Percentiles rank a stretch among this genome's conserved stretches.
phyloP scores from a whole-genome alignment of 2,113 vertebrate genomes.

The Ptyas mucosa region DNA sequence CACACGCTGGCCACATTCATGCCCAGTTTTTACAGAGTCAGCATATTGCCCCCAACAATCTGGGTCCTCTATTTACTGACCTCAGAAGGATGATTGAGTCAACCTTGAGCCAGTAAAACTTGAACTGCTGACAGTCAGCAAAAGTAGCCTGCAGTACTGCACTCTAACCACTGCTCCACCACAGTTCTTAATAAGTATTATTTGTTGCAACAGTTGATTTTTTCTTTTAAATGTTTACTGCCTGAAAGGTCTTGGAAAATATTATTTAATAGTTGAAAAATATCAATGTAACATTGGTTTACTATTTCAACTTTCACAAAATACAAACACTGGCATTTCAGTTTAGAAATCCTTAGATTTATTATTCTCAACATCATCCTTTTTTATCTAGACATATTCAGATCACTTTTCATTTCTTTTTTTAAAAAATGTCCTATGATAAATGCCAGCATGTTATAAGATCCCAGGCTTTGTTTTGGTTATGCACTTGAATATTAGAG shows the following conservation, averaged over 20 bases:
- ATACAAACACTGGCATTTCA: slow-evolving; percentile 26
- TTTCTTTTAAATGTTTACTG: background rate
- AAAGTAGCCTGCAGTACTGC: too few relatives aligned
- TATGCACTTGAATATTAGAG: slow-evolving; percentile 10
- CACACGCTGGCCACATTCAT: too few relatives aligned
- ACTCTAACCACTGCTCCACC: too few relatives aligned
- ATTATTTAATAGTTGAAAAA: slow-evolving; percentile 11
- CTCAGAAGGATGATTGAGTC: too few relatives aligned
- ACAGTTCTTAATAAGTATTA: background rate
- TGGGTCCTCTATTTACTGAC: too few relatives aligned
- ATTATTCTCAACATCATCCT: slow-evolving; percentile 36
- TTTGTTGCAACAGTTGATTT: background rate
- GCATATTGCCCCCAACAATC: too few relatives aligned
- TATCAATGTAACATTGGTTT: slow-evolving; percentile 19
- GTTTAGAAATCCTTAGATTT: slow-evolving; percentile 10
- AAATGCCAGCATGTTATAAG: slow-evolving; percentile 41
- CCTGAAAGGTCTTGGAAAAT: slow-evolving; percentile 10
- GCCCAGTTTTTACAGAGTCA: too few relatives aligned
- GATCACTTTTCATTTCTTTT: slow-evolving; percentile 3
- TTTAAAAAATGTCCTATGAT: slow-evolving; percentile 33
- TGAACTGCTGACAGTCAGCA: too few relatives aligned
- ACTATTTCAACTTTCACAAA: slow-evolving; percentile 15
- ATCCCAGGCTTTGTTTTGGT: slow-evolving; percentile 20
- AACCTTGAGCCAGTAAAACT: too few relatives aligned
- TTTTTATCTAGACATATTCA: slow-evolving; percentile 41